Evolutionary conservation across 23 tunicate species (phyloP).

Genomic region (Oikopleura albicans): DNA sequence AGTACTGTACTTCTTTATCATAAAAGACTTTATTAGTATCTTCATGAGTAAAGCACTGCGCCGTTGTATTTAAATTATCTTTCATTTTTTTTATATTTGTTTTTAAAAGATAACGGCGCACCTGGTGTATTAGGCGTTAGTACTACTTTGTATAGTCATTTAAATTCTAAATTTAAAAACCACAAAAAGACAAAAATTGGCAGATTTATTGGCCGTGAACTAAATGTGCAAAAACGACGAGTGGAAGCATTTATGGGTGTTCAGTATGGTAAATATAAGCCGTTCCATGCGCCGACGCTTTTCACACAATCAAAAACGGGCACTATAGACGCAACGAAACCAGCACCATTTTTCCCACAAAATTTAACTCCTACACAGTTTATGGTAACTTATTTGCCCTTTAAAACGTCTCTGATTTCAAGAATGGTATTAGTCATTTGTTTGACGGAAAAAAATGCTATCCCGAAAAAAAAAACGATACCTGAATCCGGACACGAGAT

Average conservation of each 20-base stretch:
- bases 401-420: neutral
- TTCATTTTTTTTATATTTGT: no score
- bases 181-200: neutral
- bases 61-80: no score
- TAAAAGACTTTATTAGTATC: no score
- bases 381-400: slow-evolving; percentile 6
- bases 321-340: neutral
- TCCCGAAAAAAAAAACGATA: no score
- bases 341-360: slow-evolving; percentile 11
- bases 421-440: neutral
- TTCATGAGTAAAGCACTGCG: no score
- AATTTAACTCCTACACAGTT: neutral
- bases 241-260: slow-evolving; percentile 9
- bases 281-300: neutral
- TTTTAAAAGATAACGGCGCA: no score
- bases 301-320: neutral
- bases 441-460: no score
- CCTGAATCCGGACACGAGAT: no score
- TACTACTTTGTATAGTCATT: no score
- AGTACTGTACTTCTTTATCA: no score
- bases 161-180: no score
- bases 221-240: neutral
- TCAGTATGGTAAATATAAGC: neutral
- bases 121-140: no score
- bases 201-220: neutral